Evolutionary conservation across 2,113 vertebrate genomes (phyloP).

Genomic region (Dascyllus trimaculatus): DNA sequence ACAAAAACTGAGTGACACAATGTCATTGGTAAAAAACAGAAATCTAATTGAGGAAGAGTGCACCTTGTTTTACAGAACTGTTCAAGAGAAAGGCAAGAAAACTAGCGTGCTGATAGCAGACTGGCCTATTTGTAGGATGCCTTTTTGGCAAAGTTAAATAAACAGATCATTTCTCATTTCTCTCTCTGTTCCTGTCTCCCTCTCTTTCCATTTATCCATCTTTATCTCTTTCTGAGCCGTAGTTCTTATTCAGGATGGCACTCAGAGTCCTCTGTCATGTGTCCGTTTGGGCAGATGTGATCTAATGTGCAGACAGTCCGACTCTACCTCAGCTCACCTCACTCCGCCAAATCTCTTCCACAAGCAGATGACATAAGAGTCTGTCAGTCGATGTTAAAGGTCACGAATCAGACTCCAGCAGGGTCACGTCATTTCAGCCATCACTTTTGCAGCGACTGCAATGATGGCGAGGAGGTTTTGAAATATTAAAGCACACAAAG

Average conservation of each 20-base stretch:
- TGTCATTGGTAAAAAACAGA: too few relatives aligned
- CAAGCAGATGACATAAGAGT: slow-evolving; percentile 21
- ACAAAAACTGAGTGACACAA: too few relatives aligned
- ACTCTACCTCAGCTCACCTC: neutral
- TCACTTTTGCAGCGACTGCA: neutral
- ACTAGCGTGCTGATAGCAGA: too few relatives aligned
- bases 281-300: neutral
- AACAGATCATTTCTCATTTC: too few relatives aligned
- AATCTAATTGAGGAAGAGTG: too few relatives aligned
- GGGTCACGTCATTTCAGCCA: neutral
- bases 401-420: neutral
- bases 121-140: too few relatives aligned
- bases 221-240: slow-evolving; percentile 16
- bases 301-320: neutral
- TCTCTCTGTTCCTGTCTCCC: neutral
- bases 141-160: too few relatives aligned
- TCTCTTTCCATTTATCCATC: neutral
- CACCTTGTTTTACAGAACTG: too few relatives aligned
- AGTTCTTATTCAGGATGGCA: neutral
- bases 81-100: too few relatives aligned
- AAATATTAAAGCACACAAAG: neutral
- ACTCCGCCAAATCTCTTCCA: neutral
- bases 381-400: neutral
- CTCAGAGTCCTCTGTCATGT: too few relatives aligned
- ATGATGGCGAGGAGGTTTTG: neutral